These are phyloP conservation scores for Oryzias celebensis DNA, from an alignment of 2,113 vertebrate species.

Conservation along the genomic window DNA sequence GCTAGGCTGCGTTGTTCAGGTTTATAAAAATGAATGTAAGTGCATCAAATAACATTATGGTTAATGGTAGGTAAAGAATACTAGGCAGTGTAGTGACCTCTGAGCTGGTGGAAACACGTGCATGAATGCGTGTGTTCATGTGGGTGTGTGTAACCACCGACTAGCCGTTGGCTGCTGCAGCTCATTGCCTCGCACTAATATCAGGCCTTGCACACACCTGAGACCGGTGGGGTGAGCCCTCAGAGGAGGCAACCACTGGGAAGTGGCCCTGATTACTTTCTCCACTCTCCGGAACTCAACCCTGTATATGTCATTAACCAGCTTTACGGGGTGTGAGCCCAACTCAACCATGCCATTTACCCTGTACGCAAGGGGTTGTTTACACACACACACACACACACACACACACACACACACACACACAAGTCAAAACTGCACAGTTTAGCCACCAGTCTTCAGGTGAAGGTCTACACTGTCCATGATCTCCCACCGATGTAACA, in stretches of 20 bases:
- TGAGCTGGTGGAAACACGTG: constrained; percentile 7
- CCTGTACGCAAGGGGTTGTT: constrained; percentile 58
- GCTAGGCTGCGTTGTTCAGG: not conserved
- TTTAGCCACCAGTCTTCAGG: constrained; percentile 18
- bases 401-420: constrained; percentile 12
- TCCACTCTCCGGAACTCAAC: constrained; percentile 74
- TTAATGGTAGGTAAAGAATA: not conserved
- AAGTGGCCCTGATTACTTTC: constrained; percentile 77
- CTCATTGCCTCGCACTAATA: constrained; percentile 77
- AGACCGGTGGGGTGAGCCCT: constrained; percentile 65
- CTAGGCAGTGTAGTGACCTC: constrained; percentile 3
- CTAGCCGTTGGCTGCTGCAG: constrained; percentile 65
- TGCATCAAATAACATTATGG: not conserved
- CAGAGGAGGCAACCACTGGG: constrained; percentile 67
- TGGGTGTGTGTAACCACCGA: constrained; percentile 12
- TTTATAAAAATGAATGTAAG: not conserved
- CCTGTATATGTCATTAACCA: constrained; percentile 72
- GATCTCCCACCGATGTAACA: not conserved
- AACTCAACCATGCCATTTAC: constrained; percentile 61
- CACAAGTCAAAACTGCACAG: constrained; percentile 12
- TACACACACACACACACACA: constrained; percentile 33
- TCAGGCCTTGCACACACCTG: constrained; percentile 71
- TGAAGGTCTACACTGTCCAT: constrained; percentile 14
- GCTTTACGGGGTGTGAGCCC: constrained; percentile 53
- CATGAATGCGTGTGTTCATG: constrained; percentile 8